Conservation (phyloP, 1,140 invertebrate species). For the Sipha flava region DNA sequence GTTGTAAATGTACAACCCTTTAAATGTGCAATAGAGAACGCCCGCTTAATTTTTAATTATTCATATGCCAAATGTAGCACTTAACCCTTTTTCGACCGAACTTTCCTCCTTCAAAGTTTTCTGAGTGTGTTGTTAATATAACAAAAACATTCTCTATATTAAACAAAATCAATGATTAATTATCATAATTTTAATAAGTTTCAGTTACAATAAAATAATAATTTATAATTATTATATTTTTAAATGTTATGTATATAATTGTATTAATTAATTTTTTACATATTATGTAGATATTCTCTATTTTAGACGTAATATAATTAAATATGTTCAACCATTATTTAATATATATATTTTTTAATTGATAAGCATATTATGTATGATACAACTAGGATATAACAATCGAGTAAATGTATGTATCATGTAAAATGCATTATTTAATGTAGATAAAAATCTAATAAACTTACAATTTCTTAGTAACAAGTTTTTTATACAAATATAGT, state of each 20-base stretch:
- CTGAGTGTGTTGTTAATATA: neutral
- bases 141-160: neutral
- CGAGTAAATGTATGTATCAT: neutral
- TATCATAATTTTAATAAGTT: neutral
- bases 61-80: neutral
- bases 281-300: no score
- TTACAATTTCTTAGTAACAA: no score
- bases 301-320: no score
- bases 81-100: neutral
- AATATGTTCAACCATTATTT: no score
- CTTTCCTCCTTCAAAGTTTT: neutral
- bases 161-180: neutral
- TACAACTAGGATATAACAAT: neutral
- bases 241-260: no score
- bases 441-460: neutral
- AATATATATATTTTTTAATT: no score
- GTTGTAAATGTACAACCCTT: neutral
- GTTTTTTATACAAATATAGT: no score
- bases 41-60: constrained; percentile 18
- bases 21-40: neutral
- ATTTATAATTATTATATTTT: no score
- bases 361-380: no score
- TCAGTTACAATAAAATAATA: no score
- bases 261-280: no score
- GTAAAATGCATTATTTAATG: neutral